phyloP scores from a whole-genome alignment of 2,888 invertebrate species.

The Drosophila cognata region DNA sequence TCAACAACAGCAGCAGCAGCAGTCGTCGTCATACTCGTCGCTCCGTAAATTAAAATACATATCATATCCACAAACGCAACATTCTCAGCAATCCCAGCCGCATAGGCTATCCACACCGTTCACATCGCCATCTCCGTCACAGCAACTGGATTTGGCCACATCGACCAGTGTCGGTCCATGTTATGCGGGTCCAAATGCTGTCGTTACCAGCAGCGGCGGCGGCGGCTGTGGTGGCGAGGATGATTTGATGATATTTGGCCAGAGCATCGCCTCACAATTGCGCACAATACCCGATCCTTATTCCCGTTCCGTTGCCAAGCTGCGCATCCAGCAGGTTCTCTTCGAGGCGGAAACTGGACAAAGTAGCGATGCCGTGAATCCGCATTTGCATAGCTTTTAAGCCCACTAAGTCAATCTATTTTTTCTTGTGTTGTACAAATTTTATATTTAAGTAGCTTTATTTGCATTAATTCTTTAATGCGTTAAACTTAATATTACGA shows the following conservation, averaged over 20 bases:
- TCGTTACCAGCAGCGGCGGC: constrained; percentile 16
- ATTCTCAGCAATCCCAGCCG: constrained; percentile 16
- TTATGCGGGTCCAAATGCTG: constrained; percentile 24
- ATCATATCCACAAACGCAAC: constrained; percentile 14
- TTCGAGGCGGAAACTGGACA: constrained; percentile 82
- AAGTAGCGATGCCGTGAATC: constrained; percentile 43
- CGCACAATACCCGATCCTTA: constrained; percentile 75
- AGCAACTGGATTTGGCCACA: constrained; percentile 28
- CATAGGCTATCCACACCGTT: constrained; percentile 40
- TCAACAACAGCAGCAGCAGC: constrained; percentile 33
- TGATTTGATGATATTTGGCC: constrained; percentile 74
- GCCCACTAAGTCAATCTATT: neutral
- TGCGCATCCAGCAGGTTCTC: constrained; percentile 81
- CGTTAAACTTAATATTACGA: neutral
- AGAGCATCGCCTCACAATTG: constrained; percentile 78
- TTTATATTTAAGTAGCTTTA: constrained; percentile 11
- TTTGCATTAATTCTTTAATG: neutral
- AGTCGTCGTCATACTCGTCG: constrained; percentile 21
- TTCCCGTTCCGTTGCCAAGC: constrained; percentile 79
- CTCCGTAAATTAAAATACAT: constrained; percentile 41
- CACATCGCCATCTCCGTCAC: constrained; percentile 40
- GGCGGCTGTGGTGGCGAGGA: constrained; percentile 42
- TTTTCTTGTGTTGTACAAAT: constrained; percentile 3
- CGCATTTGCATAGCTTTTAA: constrained; percentile 42
- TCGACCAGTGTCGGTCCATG: constrained; percentile 15